Conservation (phyloP, 2,888 invertebrate genomes). For the Keiferia lycopersicella region DNA sequence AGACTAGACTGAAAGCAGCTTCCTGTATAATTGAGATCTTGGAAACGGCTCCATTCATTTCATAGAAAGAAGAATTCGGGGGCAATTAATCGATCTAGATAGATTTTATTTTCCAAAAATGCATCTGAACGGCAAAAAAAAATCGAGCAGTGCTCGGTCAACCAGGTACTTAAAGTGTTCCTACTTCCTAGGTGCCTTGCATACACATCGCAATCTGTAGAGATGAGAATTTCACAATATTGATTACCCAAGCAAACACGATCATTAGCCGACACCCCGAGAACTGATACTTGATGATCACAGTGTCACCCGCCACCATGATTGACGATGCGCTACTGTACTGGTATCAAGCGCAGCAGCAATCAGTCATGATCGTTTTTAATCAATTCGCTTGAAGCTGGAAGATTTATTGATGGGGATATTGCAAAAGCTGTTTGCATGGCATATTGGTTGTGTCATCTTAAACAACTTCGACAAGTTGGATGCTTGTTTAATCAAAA, state of each 20-base stretch:
- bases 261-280: neutral
- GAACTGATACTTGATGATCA: conserved; percentile 11
- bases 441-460: conserved; percentile 1
- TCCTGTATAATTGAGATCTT: too few species aligned
- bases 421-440: conserved; percentile 12
- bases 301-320: conserved; percentile 31
- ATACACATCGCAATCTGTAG: too few species aligned
- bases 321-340: conserved; percentile 44
- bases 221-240: conserved; percentile 8
- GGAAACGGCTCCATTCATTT: too few species aligned
- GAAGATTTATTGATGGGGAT: conserved; percentile 39
- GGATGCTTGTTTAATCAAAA: neutral
- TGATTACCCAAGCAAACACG: conserved; percentile 17
- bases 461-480: neutral
- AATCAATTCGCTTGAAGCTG: conserved; percentile 66
- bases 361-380: conserved; percentile 70
- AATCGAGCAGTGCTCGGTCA: too few species aligned
- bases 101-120: too few species aligned
- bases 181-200: too few species aligned
- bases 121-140: too few species aligned
- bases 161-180: too few species aligned
- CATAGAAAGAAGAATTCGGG: too few species aligned
- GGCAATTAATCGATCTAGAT: too few species aligned
- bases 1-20: conserved; percentile 1
- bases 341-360: conserved; percentile 56